phyloP scores from a whole-genome alignment of 2,797 vertebrate species.

The Spondyliosoma cantharus region DNA sequence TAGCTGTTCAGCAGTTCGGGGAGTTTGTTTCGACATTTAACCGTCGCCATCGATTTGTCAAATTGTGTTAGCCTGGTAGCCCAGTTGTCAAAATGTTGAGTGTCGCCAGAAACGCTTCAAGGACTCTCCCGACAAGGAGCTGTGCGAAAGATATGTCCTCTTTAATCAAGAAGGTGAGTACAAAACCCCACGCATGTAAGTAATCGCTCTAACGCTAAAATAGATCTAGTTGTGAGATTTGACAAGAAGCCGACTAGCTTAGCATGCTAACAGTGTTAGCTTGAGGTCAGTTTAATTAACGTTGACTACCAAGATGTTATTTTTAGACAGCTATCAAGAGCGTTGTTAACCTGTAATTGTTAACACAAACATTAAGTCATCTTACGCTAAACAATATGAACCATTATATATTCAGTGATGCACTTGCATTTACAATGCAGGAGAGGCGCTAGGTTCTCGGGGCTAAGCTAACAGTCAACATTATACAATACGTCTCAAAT shows the following conservation, averaged over 20 bases:
- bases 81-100: slow-evolving; percentile 75
- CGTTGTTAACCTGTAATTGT: accelerated
- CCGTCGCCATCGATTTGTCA: slow-evolving; percentile 7
- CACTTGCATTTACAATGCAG: neutral
- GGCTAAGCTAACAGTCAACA: slow-evolving; percentile 13
- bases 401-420: accelerated
- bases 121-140: slow-evolving; percentile 66
- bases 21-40: neutral
- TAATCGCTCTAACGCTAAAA: accelerated
- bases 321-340: neutral
- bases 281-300: slow-evolving; percentile 11
- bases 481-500: neutral
- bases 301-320: neutral
- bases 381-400: too few species aligned
- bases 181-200: accelerated
- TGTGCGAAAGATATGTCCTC: slow-evolving; percentile 67
- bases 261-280: slow-evolving; percentile 52
- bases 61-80: slow-evolving; percentile 18
- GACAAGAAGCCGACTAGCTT: slow-evolving; percentile 21
- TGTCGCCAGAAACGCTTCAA: slow-evolving; percentile 73
- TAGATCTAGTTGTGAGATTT: neutral
- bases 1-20: neutral
- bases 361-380: accelerated
- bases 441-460: neutral
- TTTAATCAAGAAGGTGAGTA: slow-evolving; percentile 79